Evolutionary conservation across 2,797 vertebrate species (phyloP).

Genomic region (Hyperoplus lanceolatus): DNA sequence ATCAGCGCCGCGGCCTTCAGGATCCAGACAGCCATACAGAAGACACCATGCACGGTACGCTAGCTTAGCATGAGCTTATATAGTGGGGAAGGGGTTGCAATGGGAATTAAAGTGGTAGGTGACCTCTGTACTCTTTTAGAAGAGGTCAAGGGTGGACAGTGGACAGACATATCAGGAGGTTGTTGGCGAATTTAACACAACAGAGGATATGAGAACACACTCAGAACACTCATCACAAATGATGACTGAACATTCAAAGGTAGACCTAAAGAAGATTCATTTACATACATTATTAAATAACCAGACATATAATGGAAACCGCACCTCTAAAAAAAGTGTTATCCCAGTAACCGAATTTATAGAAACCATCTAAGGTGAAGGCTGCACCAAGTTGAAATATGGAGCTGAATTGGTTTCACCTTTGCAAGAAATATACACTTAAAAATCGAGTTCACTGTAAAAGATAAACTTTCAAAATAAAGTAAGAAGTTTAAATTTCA

Average conservation of each 20-base stretch:
- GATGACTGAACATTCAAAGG: background rate
- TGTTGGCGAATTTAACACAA: background rate
- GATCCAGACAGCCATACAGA: constrained; percentile 90
- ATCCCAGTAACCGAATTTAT: too few species aligned
- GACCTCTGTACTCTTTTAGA: constrained; percentile 14
- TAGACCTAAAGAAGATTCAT: background rate
- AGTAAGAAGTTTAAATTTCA: background rate
- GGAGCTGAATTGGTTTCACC: background rate
- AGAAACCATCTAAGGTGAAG: background rate
- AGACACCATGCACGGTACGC: constrained; percentile 92
- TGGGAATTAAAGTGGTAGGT: background rate
- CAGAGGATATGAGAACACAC: too few species aligned
- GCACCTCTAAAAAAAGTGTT: background rate
- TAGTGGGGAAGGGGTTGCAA: background rate
- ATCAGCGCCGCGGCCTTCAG: constrained; percentile 92
- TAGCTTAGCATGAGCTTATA: too few species aligned
- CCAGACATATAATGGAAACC: background rate
- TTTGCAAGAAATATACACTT: background rate
- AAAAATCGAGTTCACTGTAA: too few species aligned
- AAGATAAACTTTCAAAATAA: background rate
- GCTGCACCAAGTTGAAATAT: background rate
- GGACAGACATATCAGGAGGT: background rate
- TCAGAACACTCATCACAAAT: background rate
- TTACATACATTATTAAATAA: background rate
- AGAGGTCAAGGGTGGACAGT: background rate